These are phyloP conservation scores for Lepilemur ruficaudatus DNA, from an alignment of 2,797 vertebrate genomes.

Conservation along the genomic window DNA sequence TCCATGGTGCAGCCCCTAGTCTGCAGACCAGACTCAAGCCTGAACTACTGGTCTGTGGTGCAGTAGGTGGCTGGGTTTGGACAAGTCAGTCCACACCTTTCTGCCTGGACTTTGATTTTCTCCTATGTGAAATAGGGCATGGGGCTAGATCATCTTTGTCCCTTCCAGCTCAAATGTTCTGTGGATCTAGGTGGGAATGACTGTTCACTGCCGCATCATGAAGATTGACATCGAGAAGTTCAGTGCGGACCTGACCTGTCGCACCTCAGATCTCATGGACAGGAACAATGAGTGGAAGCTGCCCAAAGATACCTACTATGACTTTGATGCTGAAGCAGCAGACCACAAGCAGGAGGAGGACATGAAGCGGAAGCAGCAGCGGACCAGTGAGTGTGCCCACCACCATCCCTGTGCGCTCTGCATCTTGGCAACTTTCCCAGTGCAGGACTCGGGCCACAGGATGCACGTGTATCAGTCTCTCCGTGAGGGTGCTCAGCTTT, in stretches of 20 bases:
- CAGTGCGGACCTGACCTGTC: conserved; percentile 97
- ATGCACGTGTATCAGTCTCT: background rate
- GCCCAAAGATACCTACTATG: conserved; percentile 97
- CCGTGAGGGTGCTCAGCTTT: background rate
- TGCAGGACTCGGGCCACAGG: background rate
- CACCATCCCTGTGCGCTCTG: background rate
- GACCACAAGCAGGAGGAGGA: conserved; percentile 97
- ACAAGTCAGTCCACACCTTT: background rate
- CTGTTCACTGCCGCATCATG: conserved; percentile 99
- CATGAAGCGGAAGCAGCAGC: conserved; percentile 95
- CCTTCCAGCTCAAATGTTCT: conserved; percentile 60
- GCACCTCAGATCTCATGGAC: conserved; percentile 97
- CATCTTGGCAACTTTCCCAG: background rate
- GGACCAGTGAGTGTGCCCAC: conserved; percentile 91
- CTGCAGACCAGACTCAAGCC: background rate
- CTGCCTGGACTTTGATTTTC: conserved; percentile 36
- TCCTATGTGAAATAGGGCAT: conserved; percentile 26
- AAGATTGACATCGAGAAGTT: conserved; percentile 99
- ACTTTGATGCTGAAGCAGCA: conserved; percentile 95
- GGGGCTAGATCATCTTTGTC: conserved; percentile 61
- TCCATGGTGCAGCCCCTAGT: background rate
- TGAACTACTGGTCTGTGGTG: background rate
- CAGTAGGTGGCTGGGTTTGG: background rate
- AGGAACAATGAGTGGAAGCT: conserved; percentile 99
- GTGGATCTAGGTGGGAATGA: conserved; percentile 95